A percentile compares a stretch with the other conserved stretches of the same genome.
phyloP scores from a whole-genome alignment of 1,140 invertebrate species.

The Cydia amplana region DNA sequence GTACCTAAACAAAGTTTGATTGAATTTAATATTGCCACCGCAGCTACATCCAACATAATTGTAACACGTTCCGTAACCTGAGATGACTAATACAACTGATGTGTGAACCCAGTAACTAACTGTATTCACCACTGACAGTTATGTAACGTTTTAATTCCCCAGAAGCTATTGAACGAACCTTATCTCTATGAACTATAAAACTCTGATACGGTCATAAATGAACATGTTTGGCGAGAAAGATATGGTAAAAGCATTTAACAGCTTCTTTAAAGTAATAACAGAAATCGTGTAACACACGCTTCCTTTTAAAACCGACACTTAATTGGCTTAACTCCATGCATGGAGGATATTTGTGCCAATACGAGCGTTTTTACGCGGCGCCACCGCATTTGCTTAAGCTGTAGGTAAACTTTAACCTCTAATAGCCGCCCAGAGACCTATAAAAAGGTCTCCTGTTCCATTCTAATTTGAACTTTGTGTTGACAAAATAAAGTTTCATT shows the following conservation, averaged over 20 bases:
- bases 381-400: conserved; percentile 3
- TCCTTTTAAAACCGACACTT: neutral
- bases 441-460: too few relatives aligned
- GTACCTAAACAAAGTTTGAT: neutral
- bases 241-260: neutral
- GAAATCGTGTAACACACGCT: neutral
- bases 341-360: conserved; percentile 5
- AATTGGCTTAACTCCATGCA: conserved; percentile 2
- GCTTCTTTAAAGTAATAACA: conserved; percentile 1
- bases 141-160: conserved; percentile 19
- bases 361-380: neutral
- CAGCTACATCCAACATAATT: conserved; percentile 36
- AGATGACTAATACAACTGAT: conserved; percentile 1
- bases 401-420: neutral
- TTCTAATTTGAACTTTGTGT: too few relatives aligned
- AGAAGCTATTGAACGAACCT: conserved; percentile 15
- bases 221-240: neutral
- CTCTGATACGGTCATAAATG: conserved; percentile 16
- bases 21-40: neutral
- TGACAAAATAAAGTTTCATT: too few relatives aligned
- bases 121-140: conserved; percentile 10
- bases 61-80: conserved; percentile 42
- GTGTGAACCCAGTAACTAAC: neutral
- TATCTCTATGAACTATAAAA: conserved; percentile 23
- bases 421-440: too few relatives aligned